Evolutionary conservation across 2,113 vertebrate species (phyloP), one percentile per base, ranked within the genome.

Genomic region (Urocolius indicus): DNA sequence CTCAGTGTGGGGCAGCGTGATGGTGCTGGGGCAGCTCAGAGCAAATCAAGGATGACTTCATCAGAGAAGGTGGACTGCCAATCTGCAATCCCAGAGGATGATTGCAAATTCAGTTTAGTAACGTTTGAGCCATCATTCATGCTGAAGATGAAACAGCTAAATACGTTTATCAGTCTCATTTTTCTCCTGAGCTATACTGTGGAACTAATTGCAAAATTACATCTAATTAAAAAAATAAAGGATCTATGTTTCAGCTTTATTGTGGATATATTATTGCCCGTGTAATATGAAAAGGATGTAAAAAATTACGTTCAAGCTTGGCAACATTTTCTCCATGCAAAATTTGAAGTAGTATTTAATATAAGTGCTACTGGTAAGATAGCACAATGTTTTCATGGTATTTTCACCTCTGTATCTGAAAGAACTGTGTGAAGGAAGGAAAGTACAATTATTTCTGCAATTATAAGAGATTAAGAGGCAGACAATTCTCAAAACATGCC

Each of bases 191-290:
- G 65, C 72, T 75, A 12, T 46, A 22, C 23, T 23, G 45, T 80
- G 72, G 79, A 95, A 88, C 84, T 87, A 95, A 94, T 91, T 91
- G 72, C 59, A 85, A 93, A 97, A 95, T 88, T 74, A 38, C 23
- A 80, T 74, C 55, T 66, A 73, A 79, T 77, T 69, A 66, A 66
- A 71, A 71, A 59, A 32, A n/a, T 10, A 77, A 36, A 3, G 30
- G 9, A 24, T 1, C 4, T 21, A 1, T 41, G 55, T 86, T 89
- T 80, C 49, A 87, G 66, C 51, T 91, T 69, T 91, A 66, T 83
- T 90, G 77, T 6, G 2, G 58, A 52, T 57, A 43, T 23, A 58
- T 83, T 71, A 85, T 82, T 71, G 55, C 18, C 67, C 32, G 20
- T 29, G 16, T 71, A 67, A 67, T 62, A 63, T 1, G 1, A 69